Evolutionary conservation across 1,140 invertebrate species (phyloP).

Genomic region (Pseudomyrmex sp.): DNA sequence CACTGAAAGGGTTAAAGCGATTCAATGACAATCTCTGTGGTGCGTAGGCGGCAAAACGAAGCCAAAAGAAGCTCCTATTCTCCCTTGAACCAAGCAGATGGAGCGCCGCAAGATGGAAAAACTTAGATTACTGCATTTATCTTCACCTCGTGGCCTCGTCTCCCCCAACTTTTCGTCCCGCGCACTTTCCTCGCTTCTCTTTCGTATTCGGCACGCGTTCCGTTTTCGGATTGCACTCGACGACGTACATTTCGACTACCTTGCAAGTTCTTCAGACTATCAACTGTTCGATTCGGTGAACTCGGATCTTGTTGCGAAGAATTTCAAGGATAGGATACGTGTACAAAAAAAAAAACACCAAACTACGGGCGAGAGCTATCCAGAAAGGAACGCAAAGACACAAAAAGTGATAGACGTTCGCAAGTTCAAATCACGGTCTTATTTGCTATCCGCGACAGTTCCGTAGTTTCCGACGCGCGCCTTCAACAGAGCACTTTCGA

Average conservation of each 20-base stretch:
- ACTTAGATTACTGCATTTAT: conserved; percentile 78
- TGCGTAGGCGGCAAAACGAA: conserved; percentile 15
- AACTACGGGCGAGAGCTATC: neutral
- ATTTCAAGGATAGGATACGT: neutral
- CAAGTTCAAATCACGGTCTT: too few relatives aligned
- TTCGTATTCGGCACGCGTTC: conserved; percentile 54
- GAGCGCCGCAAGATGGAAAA: conserved; percentile 70
- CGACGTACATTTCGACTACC: conserved; percentile 58
- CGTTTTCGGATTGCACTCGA: conserved; percentile 41
- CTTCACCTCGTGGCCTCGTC: conserved; percentile 52
- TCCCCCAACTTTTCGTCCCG: conserved; percentile 7
- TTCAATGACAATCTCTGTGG: neutral
- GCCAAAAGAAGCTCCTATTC: conserved; percentile 6
- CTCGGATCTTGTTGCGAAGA: conserved; percentile 23
- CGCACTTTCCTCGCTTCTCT: conserved; percentile 47
- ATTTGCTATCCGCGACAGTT: too few relatives aligned
- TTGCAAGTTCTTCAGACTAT: conserved; percentile 59
- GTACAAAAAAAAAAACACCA: too few relatives aligned
- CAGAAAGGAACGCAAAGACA: neutral
- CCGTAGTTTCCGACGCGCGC: too few relatives aligned
- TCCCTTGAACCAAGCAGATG: neutral
- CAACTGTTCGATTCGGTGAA: conserved; percentile 40
- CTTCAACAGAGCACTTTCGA: too few relatives aligned
- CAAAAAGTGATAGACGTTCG: neutral
- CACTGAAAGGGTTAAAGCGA: conserved; percentile 29